Base-by-base conservation (phyloP, 2,797 vertebrate species). In the Hipposideros larvatus region DNA sequence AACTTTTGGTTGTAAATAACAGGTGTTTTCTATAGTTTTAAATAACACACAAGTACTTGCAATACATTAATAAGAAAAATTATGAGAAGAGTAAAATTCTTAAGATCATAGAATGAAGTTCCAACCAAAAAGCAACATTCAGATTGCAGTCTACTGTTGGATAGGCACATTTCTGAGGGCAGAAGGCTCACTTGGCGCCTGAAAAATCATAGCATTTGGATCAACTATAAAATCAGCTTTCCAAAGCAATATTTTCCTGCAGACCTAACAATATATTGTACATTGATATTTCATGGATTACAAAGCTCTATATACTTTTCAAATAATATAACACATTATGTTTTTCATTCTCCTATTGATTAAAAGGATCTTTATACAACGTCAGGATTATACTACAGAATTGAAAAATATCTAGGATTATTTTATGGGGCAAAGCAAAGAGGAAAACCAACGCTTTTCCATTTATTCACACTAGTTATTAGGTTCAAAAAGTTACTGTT, bases 121-220 rank as follows among this genome's bases (percentile, higher is more conserved):
- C 5, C 37, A 78, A 80, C 26, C 68, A 53, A 90, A 94, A 78
- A 66, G 59, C 11, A 90, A 75, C 19, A 73, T 90, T 59, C 46
- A 70, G 5, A 68, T 31, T 71, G 11, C 8, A 88, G 15, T 71
- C 11, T 68, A 51, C 7, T 78, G 66, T 48, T 59, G 26, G 59
- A 96, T 19, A 82, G 31, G 43, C 34, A 94, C 5, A 59, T 55
- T 74, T 84, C 51, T 21, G 0, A 85, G 46, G 24, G 24, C 34
- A 84, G 59, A 7, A 63, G 66, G 28, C 13, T 92, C 74, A 70
- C 4, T 5, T 41, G 57, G 24, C 31, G 91, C 59, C 48, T 91
- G 46, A 28, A 37, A 93, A 95, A 95, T 89, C 48, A 87, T 31
- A 90, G 57, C 31, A n/a, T 88, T 91, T 88, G 70, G 22, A 85